Conservation (phyloP, 1,140 invertebrate species). For the Callitettix versicolor region DNA sequence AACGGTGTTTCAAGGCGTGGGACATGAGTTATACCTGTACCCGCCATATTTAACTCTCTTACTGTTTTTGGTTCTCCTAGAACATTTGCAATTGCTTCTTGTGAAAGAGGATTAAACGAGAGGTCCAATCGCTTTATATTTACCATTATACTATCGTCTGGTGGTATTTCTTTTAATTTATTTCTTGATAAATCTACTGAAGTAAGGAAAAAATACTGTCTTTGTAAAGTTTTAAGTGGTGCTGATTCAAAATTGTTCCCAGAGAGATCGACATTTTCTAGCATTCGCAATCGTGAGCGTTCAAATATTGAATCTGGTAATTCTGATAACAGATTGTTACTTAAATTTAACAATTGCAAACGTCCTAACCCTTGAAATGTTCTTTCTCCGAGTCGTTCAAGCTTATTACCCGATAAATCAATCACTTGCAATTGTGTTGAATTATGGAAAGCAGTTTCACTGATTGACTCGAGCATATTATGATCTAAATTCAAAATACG, state of each 20-base stretch:
- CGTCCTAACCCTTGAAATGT: constrained; percentile 72
- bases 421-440: constrained; percentile 75
- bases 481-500: constrained; percentile 53
- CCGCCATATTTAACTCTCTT: constrained; percentile 65
- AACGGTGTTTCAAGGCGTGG: constrained; percentile 76
- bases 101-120: constrained; percentile 70
- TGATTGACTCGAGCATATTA: constrained; percentile 68
- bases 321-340: constrained; percentile 57
- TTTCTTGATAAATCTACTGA: constrained; percentile 71
- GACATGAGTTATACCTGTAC: constrained; percentile 57
- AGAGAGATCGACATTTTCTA: constrained; percentile 72
- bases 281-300: constrained; percentile 56
- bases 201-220: constrained; percentile 70
- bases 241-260: constrained; percentile 66
- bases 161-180: constrained; percentile 61
- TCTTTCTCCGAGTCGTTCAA: constrained; percentile 64
- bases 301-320: constrained; percentile 80
- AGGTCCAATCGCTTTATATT: constrained; percentile 80
- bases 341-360: constrained; percentile 61
- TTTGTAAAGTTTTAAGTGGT: constrained; percentile 64
- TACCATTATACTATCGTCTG: constrained; percentile 73
- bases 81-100: constrained; percentile 59
- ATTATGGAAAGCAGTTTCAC: constrained; percentile 80
- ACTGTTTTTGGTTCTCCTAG: constrained; percentile 82
- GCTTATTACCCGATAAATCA: constrained; percentile 61